These are phyloP conservation scores for Alectoris magna DNA, from an alignment of 2,797 vertebrate species.

Conservation along the genomic window DNA sequence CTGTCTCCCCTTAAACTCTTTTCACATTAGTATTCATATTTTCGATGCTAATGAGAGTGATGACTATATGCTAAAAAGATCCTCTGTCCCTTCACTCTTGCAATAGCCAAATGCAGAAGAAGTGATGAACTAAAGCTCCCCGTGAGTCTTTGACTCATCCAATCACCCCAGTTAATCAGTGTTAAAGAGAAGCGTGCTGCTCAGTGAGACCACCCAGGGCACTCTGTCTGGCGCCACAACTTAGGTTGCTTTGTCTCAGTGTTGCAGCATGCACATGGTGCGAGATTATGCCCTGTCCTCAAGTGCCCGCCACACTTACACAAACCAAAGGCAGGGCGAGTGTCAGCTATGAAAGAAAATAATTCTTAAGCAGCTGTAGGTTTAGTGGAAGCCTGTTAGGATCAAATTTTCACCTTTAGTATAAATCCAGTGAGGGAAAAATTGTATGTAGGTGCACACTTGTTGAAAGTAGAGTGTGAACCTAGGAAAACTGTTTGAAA, in stretches of 20 bases:
- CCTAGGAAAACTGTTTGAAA: background rate
- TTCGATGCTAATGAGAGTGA: constrained; percentile 1
- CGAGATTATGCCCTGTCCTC: background rate
- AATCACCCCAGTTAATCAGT: background rate
- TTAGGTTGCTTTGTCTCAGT: background rate
- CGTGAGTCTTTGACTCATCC: background rate
- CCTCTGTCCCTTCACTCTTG: background rate
- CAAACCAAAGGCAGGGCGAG: background rate
- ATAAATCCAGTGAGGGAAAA: background rate
- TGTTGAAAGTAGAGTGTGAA: background rate
- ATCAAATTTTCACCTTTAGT: background rate
- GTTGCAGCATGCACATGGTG: background rate
- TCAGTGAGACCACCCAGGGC: background rate
- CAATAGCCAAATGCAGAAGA: background rate
- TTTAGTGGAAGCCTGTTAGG: background rate
- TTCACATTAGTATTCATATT: background rate
- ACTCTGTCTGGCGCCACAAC: background rate
- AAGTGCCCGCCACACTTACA: background rate
- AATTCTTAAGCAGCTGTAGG: background rate
- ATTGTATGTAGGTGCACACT: background rate
- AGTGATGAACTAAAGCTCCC: background rate
- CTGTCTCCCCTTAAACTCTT: background rate
- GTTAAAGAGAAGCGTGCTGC: background rate
- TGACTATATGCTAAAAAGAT: background rate
- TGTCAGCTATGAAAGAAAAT: background rate